Base-by-base conservation (phyloP, 2,797 vertebrate species). In the Microcaecilia unicolor region DNA sequence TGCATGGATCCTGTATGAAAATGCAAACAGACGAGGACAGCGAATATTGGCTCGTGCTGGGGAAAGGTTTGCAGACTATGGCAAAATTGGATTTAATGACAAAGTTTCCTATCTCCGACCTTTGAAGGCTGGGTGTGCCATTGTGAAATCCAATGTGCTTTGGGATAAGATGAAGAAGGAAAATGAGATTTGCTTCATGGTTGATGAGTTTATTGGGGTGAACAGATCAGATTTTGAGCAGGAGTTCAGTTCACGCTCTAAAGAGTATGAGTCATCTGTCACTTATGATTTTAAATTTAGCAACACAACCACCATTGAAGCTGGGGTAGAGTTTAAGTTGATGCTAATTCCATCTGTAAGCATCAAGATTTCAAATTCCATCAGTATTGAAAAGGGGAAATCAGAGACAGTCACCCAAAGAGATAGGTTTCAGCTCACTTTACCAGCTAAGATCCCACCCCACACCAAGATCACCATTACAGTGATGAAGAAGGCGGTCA, bases 221-320 rank as follows among this genome's bases (percentile, higher is more conserved):
- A 74, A 74, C 0, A 48, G 59, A 26, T 68, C 67, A 0, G 37
- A 53, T 14, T 43, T 51, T 0, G 64, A 66, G 34, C 69, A 74
- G 44, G 22, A 3, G 0, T 55, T 72, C 0, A 45, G 64, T 41
- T 48, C 47, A 51, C 64, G 51, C 45, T 51, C 44, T 21, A 54
- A 61, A 15, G 61, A 68, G 23, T 68, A 70, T 2, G 1, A 18
- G n/a, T 54, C 66, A 28, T 61, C 41, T 0, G 45, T 58, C 15
- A 55, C 55, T 55, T 63, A 70, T 41, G 68, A 60, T 37, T 66
- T 74, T 41, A 54, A 33, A 21, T 74, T 74, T 48, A 64, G 67
- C 54, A 64, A 70, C 0, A 15, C 48, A 49, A 70, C 60, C 14
- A 61, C 33, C 22, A 48, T 72, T 17, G 61, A 39, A 34, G 51